Evolutionary conservation across 2,113 vertebrate genomes (phyloP).

Genomic region (Fregetta grallaria): DNA sequence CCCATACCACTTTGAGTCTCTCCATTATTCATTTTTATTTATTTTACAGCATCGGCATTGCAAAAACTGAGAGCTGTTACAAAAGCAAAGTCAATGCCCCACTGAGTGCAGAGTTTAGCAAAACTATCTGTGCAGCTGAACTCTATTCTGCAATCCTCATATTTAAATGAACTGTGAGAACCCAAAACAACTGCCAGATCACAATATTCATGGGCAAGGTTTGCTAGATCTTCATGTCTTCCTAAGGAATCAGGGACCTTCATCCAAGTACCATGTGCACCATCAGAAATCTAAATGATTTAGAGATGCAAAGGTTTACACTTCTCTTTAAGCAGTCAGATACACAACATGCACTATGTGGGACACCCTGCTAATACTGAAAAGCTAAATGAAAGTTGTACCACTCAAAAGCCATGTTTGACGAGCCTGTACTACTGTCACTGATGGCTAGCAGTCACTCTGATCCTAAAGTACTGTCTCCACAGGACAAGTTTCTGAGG

Average conservation of each 20-base stretch:
- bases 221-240: not conserved
- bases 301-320: not conserved
- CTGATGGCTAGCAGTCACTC: not conserved
- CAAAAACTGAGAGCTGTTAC: conserved; percentile 27
- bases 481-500: not conserved
- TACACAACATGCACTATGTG: not conserved
- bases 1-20: conserved; percentile 4
- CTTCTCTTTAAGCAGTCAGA: not conserved
- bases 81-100: conserved; percentile 35
- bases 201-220: not conserved
- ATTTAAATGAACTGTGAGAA: not conserved
- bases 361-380: not conserved
- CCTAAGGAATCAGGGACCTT: not conserved
- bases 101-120: not conserved
- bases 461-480: not conserved
- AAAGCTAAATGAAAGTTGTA: not conserved
- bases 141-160: not conserved
- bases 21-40: conserved; percentile 46
- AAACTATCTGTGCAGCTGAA: conserved; percentile 10
- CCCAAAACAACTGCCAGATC: not conserved
- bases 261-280: not conserved
- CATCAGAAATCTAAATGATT: not conserved
- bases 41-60: conserved; percentile 16
- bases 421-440: not conserved
- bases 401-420: not conserved